Base-by-base conservation (phyloP, 2,113 vertebrate genomes). In the Scartelaos histophorus region DNA sequence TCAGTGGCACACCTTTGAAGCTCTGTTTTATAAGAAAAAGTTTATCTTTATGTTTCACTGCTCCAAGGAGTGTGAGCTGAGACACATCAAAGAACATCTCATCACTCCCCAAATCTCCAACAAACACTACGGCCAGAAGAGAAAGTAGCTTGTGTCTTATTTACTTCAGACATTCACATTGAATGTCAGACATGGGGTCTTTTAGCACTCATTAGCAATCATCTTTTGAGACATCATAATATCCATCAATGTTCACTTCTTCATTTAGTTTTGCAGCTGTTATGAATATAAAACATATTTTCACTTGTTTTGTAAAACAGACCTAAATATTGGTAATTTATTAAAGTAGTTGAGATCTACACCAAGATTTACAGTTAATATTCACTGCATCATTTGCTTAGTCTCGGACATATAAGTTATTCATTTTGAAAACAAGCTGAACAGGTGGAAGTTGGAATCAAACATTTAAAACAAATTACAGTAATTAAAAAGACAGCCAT, bases 51-150 rank as follows among this genome's bases (percentile, higher is more conserved):
- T 54, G 67, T 77, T 76, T 78, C 66, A 67, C 45, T 3, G 74
- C 82, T 85, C 77, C 60, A 34, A 75, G 82, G 77, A 80, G 67
- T 9, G 56, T 78, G 46, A 65, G 71, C 62, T 34, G 57, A 61
- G 7, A 0, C 79, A 81, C 83, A 77, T 87, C 83, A 87, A 85
- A 87, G 74, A 69, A 69, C 46, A 69, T 70, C 69, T 62, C 9
- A 75, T 66, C 71, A 38, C 60, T 71, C 61, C 1, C 38, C 54
- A 78, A 80, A 74, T 73, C 83, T 80, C 75, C 67, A 66, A 79
- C 74, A 82, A 74, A 87, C 69, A 81, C 19, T 76, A 65, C 77
- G 38, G 21, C 74, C 73, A 66, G 81, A 71, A 79, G 69, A 80
- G 58, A 79, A 69, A 80, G 58, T 78, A 82, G 67, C 60, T 60